Evolutionary conservation across 2,797 vertebrate species (phyloP), one percentile per base, ranked within the genome.

Genomic region (Austrolebias charrua): DNA sequence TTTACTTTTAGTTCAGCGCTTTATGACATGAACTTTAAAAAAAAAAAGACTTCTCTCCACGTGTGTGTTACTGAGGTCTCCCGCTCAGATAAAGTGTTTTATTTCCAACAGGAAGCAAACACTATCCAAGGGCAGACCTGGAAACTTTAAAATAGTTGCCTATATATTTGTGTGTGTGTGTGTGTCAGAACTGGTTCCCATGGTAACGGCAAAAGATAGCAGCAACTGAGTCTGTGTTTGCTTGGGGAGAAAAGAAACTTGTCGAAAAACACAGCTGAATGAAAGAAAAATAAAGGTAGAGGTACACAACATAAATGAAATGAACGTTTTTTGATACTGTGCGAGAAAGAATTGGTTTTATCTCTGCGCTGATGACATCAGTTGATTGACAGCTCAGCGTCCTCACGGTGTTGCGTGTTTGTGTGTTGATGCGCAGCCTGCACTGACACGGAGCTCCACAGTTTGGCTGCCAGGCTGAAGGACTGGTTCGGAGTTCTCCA

Each of bases 401-500:
- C 31, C 50, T 29, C 55, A 78, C 33, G 73, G 78, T 78, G 66
- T 64, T 55, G 46, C 59, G 51, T 67, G 38, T 76, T 64, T 65
- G 15, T 69, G 62, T 77, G 69, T 79, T 71, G 82, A 69, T 79
- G 47, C 75, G n/a, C 66, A 96, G 95, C 89, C 60, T 98, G 92
- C 86, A 89, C 86, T 28, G 92, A 93, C 73, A 60, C 84, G 56
- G 90, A 92, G 73, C 87, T 93, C 42, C 92, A 94, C 88, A 96
- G 75, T 70, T 90, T 98, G 12, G 96, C 96, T 20, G 95, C 96
- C 4, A 92, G 95, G 71, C 92, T 98, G 67, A 98, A 98, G 74
- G 96, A 97, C 79, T 98, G 96, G 97, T 98, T 98, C 1, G 94
- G 96, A 33, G 94, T 95, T 83, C 93, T 98, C 12, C 96, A 98